A percentile compares a stretch with the other conserved stretches of the same genome.
These are phyloP conservation scores for Spermophilus dauricus DNA, from an alignment of 2,113 vertebrate genomes.

Conservation along the genomic window DNA sequence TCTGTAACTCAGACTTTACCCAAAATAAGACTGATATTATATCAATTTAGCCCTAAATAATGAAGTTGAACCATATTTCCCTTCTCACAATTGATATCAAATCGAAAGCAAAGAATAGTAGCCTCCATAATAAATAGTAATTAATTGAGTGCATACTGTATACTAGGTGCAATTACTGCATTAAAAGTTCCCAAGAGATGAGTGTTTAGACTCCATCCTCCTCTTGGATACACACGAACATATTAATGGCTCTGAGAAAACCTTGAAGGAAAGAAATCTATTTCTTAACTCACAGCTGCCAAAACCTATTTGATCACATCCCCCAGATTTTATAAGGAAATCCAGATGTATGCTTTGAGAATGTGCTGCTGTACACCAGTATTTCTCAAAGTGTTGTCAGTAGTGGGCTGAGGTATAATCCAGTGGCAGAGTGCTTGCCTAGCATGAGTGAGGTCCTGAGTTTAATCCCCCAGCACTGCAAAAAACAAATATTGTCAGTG, in stretches of 20 bases:
- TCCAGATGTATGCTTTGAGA: background rate
- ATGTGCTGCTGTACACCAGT: background rate
- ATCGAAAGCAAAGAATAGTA: conserved; percentile 52
- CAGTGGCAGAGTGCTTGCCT: no score
- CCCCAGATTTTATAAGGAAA: background rate
- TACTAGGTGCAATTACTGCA: background rate
- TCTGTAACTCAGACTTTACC: conserved; percentile 59
- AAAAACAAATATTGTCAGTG: background rate
- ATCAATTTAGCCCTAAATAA: conserved; percentile 28
- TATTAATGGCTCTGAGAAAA: background rate
- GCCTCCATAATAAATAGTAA: conserved; percentile 8
- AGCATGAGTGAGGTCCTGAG: no score
- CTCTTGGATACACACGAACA: conserved; percentile 22
- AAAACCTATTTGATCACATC: background rate
- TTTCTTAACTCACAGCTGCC: conserved; percentile 36
- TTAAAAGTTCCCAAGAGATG: background rate
- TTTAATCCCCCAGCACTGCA: no score
- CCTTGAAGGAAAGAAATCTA: conserved; percentile 42
- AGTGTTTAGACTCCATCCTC: background rate
- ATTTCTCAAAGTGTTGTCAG: background rate
- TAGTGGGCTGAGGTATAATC: background rate
- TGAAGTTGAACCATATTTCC: conserved; percentile 22
- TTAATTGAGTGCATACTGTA: conserved; percentile 1
- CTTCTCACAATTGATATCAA: conserved; percentile 35
- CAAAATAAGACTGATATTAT: conserved; percentile 57